These are phyloP conservation scores for Drosophila nebulosa DNA, from an alignment of 1,140 invertebrate species.

Conservation along the genomic window DNA sequence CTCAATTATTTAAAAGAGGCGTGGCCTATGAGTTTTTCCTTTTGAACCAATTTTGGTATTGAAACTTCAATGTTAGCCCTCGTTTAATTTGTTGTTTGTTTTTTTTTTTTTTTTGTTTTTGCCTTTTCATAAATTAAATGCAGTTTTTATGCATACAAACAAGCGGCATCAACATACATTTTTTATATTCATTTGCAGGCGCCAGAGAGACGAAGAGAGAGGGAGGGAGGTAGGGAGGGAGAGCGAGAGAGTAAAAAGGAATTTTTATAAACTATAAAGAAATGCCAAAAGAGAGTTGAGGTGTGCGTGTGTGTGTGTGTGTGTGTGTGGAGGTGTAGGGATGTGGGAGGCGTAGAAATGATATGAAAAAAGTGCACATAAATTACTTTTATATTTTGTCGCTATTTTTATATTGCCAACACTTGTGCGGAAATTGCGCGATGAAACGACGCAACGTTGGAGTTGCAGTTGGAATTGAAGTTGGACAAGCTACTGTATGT, in stretches of 20 bases:
- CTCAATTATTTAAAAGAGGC: slow-evolving; percentile 22
- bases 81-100: not conserved
- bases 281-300: not conserved
- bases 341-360: slow-evolving; percentile 57
- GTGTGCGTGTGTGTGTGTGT: not conserved
- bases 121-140: slow-evolving; percentile 68
- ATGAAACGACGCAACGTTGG: slow-evolving; percentile 62
- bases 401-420: slow-evolving; percentile 79
- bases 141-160: slow-evolving; percentile 71
- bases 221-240: too few relatives aligned
- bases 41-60: too few relatives aligned
- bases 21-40: not conserved
- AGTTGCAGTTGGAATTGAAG: slow-evolving; percentile 39
- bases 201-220: too few relatives aligned
- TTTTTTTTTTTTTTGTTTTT: too few relatives aligned
- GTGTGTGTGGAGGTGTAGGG: not conserved
- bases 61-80: not conserved
- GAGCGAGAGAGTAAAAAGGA: slow-evolving; percentile 2
- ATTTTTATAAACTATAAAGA: slow-evolving; percentile 8
- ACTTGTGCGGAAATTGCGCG: slow-evolving; percentile 77
- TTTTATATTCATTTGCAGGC: slow-evolving; percentile 54
- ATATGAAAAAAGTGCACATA: slow-evolving; percentile 74
- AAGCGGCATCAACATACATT: slow-evolving; percentile 68
- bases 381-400: slow-evolving; percentile 79
- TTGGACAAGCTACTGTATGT: not conserved